Evolutionary conservation across 2,888 invertebrate genomes (phyloP).

Genomic region (Criorhina ranunculi): DNA sequence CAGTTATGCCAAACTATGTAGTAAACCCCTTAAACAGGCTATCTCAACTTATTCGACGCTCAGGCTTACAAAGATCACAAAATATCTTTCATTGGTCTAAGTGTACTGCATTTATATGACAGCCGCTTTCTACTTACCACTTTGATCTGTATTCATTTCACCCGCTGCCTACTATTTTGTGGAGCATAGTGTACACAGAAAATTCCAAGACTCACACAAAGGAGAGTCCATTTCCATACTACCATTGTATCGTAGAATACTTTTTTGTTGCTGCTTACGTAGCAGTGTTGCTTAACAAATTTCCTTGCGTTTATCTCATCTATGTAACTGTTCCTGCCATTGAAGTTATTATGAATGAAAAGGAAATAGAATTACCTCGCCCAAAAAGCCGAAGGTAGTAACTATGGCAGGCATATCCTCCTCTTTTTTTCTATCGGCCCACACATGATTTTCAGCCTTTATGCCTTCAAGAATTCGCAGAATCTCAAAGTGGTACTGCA

Average conservation of each 20-base stretch:
- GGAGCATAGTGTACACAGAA: constrained; percentile 21
- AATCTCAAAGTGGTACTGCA: constrained; percentile 36
- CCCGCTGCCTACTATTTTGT: not conserved
- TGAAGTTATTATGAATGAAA: constrained; percentile 17
- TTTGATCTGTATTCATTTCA: too few relatives aligned
- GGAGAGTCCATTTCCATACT: constrained; percentile 10
- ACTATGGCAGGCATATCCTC: constrained; percentile 55
- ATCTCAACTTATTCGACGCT: too few relatives aligned
- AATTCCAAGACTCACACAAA: constrained; percentile 2
- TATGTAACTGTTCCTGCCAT: constrained; percentile 60
- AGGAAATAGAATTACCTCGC: constrained; percentile 66
- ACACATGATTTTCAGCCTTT: constrained; percentile 35
- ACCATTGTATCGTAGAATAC: constrained; percentile 16
- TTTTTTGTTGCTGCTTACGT: constrained; percentile 5
- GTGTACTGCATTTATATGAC: too few relatives aligned
- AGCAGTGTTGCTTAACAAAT: constrained; percentile 14
- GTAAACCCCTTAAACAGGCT: too few relatives aligned
- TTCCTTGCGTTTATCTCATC: constrained; percentile 55
- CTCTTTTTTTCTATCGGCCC: constrained; percentile 50
- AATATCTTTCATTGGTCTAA: too few relatives aligned
- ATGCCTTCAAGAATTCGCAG: not conserved
- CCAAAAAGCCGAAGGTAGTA: constrained; percentile 65
- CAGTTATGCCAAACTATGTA: too few relatives aligned
- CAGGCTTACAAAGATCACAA: too few relatives aligned
- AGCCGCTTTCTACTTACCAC: too few relatives aligned